phyloP scores from a whole-genome alignment of 2,113 vertebrate genomes.

The Caretta caretta region DNA sequence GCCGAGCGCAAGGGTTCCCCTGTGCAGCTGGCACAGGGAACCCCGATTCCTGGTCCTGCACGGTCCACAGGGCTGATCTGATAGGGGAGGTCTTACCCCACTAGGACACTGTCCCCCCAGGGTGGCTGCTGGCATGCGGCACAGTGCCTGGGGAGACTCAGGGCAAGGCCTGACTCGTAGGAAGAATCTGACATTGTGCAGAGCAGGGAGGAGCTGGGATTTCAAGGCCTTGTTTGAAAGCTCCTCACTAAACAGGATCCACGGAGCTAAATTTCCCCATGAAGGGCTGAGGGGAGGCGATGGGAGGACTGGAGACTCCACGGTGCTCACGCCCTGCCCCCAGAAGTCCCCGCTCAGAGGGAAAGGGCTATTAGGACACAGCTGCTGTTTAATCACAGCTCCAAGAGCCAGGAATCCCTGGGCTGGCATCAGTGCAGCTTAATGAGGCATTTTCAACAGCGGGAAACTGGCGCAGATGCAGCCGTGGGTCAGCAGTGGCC shows the following conservation, averaged over 20 bases:
- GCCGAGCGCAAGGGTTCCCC: rapidly evolving
- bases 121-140: background rate
- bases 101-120: background rate
- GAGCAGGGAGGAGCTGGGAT: background rate
- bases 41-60: background rate
- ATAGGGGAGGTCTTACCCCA: background rate
- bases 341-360: background rate
- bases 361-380: background rate
- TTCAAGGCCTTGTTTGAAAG: too few relatives aligned
- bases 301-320: background rate
- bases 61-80: rapidly evolving
- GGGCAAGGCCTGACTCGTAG: background rate
- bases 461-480: background rate
- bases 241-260: too few relatives aligned
- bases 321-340: background rate
- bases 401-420: background rate
- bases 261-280: too few relatives aligned
- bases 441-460: background rate
- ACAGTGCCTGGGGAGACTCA: background rate
- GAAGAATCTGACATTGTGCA: background rate
- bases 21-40: background rate
- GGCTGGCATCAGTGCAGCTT: background rate
- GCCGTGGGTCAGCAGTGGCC: background rate
- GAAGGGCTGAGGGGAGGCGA: background rate
- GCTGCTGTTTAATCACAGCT: background rate